A percentile compares a stretch with the other conserved stretches of the same genome.
Conservation (phyloP, 2,797 vertebrate species). For the Ataeniobius toweri region DNA sequence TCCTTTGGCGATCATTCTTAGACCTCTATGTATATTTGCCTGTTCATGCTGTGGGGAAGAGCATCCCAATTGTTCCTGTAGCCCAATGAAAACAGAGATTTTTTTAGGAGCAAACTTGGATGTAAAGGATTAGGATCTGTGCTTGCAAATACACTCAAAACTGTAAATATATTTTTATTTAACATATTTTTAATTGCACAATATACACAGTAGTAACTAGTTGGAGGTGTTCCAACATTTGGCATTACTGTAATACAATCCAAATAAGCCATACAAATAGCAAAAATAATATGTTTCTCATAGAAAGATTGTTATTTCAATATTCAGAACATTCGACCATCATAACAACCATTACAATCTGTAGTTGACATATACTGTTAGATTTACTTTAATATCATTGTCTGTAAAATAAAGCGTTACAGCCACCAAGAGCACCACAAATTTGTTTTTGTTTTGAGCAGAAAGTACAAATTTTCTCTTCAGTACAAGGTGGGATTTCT, state of each 20-base stretch:
- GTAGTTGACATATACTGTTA: not conserved
- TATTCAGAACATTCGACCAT: not conserved
- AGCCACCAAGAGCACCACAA: not conserved
- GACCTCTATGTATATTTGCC: no score
- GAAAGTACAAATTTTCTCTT: not conserved
- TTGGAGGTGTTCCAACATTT: not conserved
- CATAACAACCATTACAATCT: not conserved
- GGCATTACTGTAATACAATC: not conserved
- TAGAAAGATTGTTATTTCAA: not conserved
- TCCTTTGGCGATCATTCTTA: no score
- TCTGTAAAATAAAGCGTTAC: constrained; percentile 15
- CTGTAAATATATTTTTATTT: not conserved
- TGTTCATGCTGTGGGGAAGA: no score
- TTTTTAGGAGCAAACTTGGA: no score
- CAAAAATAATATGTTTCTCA: not conserved
- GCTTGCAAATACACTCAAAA: not conserved
- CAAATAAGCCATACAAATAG: not conserved
- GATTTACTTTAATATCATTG: no score
- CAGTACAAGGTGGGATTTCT: not conserved
- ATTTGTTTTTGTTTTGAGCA: not conserved
- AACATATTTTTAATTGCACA: not conserved
- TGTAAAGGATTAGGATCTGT: not conserved
- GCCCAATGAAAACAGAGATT: no score
- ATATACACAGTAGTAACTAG: not conserved
- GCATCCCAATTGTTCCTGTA: no score